Evolutionary conservation across 2,113 vertebrate genomes (phyloP).

Genomic region (Entelurus aequoreus): DNA sequence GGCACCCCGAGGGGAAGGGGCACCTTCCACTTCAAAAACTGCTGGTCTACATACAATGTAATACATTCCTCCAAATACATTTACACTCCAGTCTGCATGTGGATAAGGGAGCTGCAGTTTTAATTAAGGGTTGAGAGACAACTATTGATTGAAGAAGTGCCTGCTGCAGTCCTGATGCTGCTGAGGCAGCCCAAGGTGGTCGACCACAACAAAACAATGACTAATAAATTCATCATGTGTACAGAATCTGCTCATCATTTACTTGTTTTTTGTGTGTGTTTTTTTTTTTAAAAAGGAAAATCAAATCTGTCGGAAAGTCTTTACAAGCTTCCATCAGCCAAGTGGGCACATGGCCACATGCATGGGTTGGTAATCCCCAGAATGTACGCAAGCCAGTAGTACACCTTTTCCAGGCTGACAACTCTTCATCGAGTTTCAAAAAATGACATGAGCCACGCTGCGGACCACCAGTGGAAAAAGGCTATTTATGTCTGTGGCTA

Average conservation of each 20-base stretch:
- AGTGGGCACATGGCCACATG: slow-evolving; percentile 26
- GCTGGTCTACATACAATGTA: too few relatives aligned
- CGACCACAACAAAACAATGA: slow-evolving; percentile 16
- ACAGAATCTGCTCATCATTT: slow-evolving; percentile 10
- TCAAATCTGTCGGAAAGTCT: slow-evolving; percentile 3
- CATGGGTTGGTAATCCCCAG: slow-evolving; percentile 48
- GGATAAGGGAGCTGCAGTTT: slow-evolving; percentile 40
- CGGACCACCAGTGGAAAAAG: slow-evolving; percentile 73
- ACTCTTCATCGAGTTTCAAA: slow-evolving; percentile 60
- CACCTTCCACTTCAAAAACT: too few relatives aligned
- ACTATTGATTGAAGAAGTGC: slow-evolving; percentile 56
- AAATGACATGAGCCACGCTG: slow-evolving; percentile 62
- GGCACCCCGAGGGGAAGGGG: too few relatives aligned
- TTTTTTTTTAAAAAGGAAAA: not conserved
- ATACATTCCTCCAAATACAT: too few relatives aligned
- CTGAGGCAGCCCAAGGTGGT: slow-evolving; percentile 16
- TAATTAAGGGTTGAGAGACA: slow-evolving; percentile 61
- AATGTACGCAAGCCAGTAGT: slow-evolving; percentile 55
- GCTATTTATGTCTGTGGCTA: slow-evolving; percentile 75
- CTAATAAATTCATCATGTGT: slow-evolving; percentile 6
- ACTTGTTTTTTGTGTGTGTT: not conserved
- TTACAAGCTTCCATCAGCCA: slow-evolving; percentile 23
- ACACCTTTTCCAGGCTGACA: slow-evolving; percentile 50
- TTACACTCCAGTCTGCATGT: slow-evolving; percentile 21
- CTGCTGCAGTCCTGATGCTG: slow-evolving; percentile 20